These are phyloP conservation scores for Charanyca ferruginea DNA, from an alignment of 2,888 invertebrate genomes.

Conservation along the genomic window DNA sequence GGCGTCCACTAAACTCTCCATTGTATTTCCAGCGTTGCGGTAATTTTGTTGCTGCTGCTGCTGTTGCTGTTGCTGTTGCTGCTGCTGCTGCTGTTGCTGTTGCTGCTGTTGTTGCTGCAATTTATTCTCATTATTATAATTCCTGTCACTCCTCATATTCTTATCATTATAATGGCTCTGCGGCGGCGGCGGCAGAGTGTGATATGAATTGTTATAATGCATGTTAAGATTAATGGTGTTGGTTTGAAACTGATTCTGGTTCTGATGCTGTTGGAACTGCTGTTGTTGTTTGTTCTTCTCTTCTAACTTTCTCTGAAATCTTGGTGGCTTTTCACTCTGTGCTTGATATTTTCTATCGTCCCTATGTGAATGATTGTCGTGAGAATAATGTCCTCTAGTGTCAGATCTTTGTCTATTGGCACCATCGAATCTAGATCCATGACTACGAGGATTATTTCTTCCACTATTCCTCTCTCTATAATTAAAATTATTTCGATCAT, in stretches of 20 bases:
- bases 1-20: conserved; percentile 83
- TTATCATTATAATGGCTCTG: conserved; percentile 79
- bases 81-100: conserved; percentile 3
- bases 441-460: conserved; percentile 79
- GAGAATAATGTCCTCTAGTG: conserved; percentile 80
- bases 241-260: conserved; percentile 69
- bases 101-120: conserved; percentile 70
- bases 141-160: conserved; percentile 76
- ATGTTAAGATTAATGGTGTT: conserved; percentile 71
- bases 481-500: conserved; percentile 77
- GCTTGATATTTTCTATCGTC: conserved; percentile 85
- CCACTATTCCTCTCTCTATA: conserved; percentile 80
- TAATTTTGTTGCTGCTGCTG: conserved; percentile 64
- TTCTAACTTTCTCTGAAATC: conserved; percentile 91
- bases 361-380: conserved; percentile 81
- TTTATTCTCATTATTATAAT: conserved; percentile 75
- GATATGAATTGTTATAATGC: conserved; percentile 80
- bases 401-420: conserved; percentile 78
- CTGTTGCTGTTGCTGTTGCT: conserved; percentile 12
- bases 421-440: conserved; percentile 80
- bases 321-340: conserved; percentile 91
- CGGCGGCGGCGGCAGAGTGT: conserved; percentile 67
- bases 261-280: conserved; percentile 74
- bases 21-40: conserved; percentile 72
- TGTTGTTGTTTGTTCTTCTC: conserved; percentile 87